Base-by-base conservation (phyloP, 2,113 vertebrate species). In the Amphilophus citrinellus region DNA sequence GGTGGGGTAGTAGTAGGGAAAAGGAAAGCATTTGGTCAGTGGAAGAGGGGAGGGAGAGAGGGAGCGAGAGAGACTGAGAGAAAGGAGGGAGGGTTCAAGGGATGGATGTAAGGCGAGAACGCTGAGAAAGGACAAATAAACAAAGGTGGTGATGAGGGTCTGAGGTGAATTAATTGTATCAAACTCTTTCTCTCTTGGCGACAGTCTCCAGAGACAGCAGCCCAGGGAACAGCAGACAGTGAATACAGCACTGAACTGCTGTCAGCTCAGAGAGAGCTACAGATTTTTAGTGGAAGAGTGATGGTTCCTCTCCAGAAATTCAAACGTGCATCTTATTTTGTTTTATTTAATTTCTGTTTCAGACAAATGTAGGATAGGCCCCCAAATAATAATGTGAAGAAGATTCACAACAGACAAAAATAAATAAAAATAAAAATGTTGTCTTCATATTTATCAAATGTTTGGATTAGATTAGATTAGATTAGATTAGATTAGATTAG, bases 81-180 rank as follows among this genome's bases (percentile, higher is more conserved):
- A 39, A 44, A 50, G 61, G 77, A 50, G 63, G 78, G 61, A 63
- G 82, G 32, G 50, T 77, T 77, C 71, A 71, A 87, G 80, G 84
- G 84, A 94, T 88, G 87, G 87, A 83, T 90, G 94, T 95, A 96
- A 95, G 91, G 79, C 3, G 95, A 96, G 94, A 95, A 90, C 75
- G 85, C 94, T 95, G 95, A 95, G 95, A 95, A 96, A 95, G 89
- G 83, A 95, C 88, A 93, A 92, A 94, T 85, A 94, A 93, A 95
- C 93, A 95, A 95, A 94, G 91, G 91, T 93, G 92, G 86, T 56
- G 88, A 94, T 92, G 90, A 92, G 89, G 91, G 94, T 90, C 92
- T 84, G 89, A 86, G 91, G 84, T 91, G 86, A 90, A 93, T 93
- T 93, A 91, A 94, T 93, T 92, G 87, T 93, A 91, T 85, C 78